Evolutionary conservation across 2,797 vertebrate species (phyloP), one percentile per base, ranked within the genome.

Genomic region (Argya squamiceps): DNA sequence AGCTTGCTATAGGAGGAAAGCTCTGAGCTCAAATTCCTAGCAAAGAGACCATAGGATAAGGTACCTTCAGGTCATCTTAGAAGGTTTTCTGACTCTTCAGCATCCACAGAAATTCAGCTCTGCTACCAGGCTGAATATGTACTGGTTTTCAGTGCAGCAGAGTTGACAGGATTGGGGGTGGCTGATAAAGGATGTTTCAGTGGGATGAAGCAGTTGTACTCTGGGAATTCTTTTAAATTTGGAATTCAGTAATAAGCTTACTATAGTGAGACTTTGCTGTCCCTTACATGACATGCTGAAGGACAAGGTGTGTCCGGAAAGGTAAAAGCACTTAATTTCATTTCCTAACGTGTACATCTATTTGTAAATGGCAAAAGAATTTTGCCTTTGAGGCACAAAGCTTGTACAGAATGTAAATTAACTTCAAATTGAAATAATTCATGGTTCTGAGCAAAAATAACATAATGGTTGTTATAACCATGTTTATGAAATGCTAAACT

Each of bases 341-440:
- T 95, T 94, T 96, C 44, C 44, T 83, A 49, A 81, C 60, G 39
- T 27, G 11, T 84, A 78, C 24, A 10, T 92, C 86, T 69, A 44
- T 78, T 78, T 75, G 76, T 93, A 94, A 97, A 89, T 36, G 55
- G 87, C 1, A 5, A 88, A 93, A 95, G n/a, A 88, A 88, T 92
- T 92, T 93, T 91, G 70, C 79, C 86, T 97, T 95, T 93, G 95
- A 94, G 94, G 90, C 85, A 95, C 74, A 69, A 92, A 93, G 78
- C 88, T 84, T 78, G 74, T 89, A 90, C 76, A 89, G 91, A 96
- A 97, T 91, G 76, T 84, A 96, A 96, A 97, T 95, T 73, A 96
- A 93, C 92, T 96, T 96, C 82, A 93, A 84, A 97, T 88, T 91
- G 92, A 97, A 98, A 95, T 97, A 97, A 97, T 97, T 97, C 91